A percentile compares a stretch with the other conserved stretches of the same genome.
Conservation (phyloP, 1,140 invertebrate genomes). For the Conus ventricosus region DNA sequence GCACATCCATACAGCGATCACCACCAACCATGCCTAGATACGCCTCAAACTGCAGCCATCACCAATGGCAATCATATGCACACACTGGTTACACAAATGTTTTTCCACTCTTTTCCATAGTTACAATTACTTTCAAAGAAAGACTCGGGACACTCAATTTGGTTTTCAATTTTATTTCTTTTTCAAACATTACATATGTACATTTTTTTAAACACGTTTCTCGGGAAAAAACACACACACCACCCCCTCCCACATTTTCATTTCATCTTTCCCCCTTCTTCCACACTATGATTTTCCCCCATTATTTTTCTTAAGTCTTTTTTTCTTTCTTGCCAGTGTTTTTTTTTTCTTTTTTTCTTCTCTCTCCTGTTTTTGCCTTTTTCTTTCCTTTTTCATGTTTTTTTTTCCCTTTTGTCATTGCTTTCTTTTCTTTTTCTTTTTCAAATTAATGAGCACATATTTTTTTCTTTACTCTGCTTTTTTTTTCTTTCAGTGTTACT, state of each 20-base stretch:
- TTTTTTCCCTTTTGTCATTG: not conserved
- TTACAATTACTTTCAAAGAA: no score
- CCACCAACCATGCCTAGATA: no score
- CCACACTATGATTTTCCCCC: not conserved
- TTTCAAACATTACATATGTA: not conserved
- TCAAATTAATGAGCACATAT: not conserved
- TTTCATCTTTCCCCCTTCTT: not conserved
- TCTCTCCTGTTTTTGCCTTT: slow-evolving; percentile 12
- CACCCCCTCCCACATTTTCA: not conserved
- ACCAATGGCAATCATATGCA: no score
- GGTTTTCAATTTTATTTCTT: slow-evolving; percentile 6
- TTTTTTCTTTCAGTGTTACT: not conserved
- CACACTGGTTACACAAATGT: no score
- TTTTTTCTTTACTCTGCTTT: not conserved
- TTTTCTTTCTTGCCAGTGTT: not conserved
- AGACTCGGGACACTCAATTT: not conserved
- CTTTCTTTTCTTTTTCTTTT: not conserved
- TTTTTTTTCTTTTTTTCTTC: not conserved
- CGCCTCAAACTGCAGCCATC: no score
- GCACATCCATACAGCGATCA: no score
- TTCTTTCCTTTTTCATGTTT: not conserved
- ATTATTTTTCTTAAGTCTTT: slow-evolving; percentile 5
- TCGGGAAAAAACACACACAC: no score
- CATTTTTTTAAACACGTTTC: not conserved
- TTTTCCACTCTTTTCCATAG: no score